Evolutionary conservation across 2,797 vertebrate genomes (phyloP).

Genomic region (Rhabdophis nuchalis): DNA sequence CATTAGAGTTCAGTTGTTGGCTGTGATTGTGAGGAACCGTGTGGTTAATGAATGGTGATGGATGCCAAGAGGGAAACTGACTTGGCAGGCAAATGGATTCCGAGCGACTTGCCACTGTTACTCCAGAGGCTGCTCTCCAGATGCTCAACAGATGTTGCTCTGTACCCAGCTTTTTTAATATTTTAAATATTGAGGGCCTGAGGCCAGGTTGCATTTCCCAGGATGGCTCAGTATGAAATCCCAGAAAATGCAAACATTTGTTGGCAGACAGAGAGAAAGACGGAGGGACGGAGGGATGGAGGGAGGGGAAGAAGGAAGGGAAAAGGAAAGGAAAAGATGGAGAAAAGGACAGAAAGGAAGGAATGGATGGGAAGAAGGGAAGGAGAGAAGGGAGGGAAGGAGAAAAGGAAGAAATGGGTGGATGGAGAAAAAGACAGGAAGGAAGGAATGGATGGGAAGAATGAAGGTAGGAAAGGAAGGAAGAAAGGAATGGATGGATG

Average conservation of each 20-base stretch:
- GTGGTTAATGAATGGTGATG: not conserved
- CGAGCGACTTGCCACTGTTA: not conserved
- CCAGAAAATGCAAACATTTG: not conserved
- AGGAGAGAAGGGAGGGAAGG: too few species aligned
- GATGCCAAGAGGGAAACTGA: not conserved
- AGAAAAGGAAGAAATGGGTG: too few species aligned
- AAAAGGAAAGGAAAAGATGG: too few species aligned
- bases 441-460: too few species aligned
- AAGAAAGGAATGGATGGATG: too few species aligned
- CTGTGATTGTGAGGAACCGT: not conserved
- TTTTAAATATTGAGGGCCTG: not conserved
- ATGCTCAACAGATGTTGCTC: not conserved
- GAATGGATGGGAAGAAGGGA: too few species aligned
- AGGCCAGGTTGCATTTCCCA: not conserved
- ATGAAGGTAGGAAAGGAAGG: too few species aligned
- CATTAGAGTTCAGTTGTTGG: not conserved
- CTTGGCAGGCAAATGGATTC: not conserved
- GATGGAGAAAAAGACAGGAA: too few species aligned
- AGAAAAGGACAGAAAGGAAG: too few species aligned
- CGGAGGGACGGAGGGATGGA: too few species aligned
- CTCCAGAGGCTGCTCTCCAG: not conserved
- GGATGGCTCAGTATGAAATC: not conserved
- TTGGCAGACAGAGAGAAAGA: not conserved
- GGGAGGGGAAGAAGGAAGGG: not conserved
- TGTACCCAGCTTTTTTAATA: not conserved